These are phyloP conservation scores for Dunckerocampus dactyliophorus DNA, from an alignment of 2,113 vertebrate species.

Conservation along the genomic window DNA sequence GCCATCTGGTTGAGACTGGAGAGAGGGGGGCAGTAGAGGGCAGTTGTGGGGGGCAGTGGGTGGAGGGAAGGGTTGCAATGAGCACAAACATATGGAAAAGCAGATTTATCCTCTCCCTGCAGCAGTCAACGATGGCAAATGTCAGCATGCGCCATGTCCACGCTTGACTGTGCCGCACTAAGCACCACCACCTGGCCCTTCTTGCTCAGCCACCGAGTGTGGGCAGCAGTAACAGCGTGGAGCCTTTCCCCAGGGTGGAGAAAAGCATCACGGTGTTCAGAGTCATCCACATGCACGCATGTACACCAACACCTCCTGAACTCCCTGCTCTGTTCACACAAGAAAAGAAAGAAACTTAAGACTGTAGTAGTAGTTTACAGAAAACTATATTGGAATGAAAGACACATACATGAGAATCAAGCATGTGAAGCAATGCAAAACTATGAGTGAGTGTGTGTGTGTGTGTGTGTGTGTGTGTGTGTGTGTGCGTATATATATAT, in stretches of 20 bases:
- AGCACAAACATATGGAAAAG: constrained; percentile 99
- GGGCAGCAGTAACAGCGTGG: constrained; percentile 85
- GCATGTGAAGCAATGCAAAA: no score
- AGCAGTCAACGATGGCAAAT: constrained; percentile 90
- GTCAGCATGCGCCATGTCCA: constrained; percentile 83
- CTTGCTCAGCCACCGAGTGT: constrained; percentile 93
- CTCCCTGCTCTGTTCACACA: constrained; percentile 54
- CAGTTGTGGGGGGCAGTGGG: constrained; percentile 58
- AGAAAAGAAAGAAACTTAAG: constrained; percentile 41
- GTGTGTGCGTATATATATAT: no score
- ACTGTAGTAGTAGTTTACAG: constrained; percentile 16
- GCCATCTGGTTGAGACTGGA: constrained; percentile 91
- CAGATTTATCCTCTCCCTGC: constrained; percentile 97
- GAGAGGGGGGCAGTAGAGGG: constrained; percentile 62
- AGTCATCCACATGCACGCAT: constrained; percentile 70
- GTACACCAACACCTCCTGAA: constrained; percentile 60
- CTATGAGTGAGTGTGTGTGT: no score
- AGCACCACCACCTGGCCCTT: constrained; percentile 98
- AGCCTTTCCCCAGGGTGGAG: constrained; percentile 83
- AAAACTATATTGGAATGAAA: neutral
- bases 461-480: no score
- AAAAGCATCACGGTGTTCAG: constrained; percentile 66
- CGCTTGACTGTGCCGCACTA: constrained; percentile 92
- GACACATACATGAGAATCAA: neutral
- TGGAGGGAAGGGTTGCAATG: constrained; percentile 83